Evolutionary conservation across 2,888 invertebrate species (phyloP).

Genomic region (Teleiodes luculella): DNA sequence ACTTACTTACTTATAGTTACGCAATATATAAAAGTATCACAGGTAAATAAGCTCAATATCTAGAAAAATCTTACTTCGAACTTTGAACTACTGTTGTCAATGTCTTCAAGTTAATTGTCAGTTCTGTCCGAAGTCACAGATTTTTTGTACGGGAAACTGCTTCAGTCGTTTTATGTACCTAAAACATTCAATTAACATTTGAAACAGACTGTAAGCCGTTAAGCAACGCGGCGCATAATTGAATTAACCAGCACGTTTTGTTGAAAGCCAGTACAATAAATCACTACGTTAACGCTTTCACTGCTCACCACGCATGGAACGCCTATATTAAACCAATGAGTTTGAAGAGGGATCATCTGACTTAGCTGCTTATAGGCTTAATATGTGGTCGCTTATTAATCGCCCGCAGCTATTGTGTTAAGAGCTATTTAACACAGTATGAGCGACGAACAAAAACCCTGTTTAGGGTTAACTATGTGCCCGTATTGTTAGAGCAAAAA

Average conservation of each 20-base stretch:
- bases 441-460: slow-evolving; percentile 30
- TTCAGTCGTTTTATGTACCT: no score
- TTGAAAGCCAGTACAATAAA: slow-evolving; percentile 38
- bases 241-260: slow-evolving; percentile 39
- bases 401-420: neutral
- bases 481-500: slow-evolving; percentile 2
- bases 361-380: neutral
- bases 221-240: slow-evolving; percentile 29
- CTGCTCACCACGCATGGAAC: neutral
- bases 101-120: no score
- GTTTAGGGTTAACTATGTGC: slow-evolving; percentile 5
- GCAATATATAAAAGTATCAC: no score
- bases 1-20: no score
- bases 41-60: no score
- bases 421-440: slow-evolving; percentile 32
- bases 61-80: no score
- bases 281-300: slow-evolving; percentile 31
- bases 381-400: neutral
- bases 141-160: no score
- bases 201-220: slow-evolving; percentile 23
- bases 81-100: no score
- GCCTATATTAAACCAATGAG: neutral
- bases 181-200: slow-evolving; percentile 2
- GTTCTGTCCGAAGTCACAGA: no score
- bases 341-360: neutral